Base-by-base conservation (phyloP, 1,140 invertebrate genomes). In the Periplaneta americana region DNA sequence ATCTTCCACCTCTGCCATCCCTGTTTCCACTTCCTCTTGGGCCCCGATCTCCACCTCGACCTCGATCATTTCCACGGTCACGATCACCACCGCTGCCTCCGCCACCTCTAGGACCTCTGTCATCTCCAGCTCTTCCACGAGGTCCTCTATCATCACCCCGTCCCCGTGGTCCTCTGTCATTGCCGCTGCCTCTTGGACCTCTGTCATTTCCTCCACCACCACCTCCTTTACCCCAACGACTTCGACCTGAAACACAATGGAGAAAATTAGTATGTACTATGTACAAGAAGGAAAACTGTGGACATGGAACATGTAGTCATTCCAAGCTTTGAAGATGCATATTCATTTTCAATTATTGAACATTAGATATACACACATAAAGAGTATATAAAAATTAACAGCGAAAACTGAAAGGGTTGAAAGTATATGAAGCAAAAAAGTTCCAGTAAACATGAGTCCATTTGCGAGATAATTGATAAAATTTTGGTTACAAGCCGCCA, bases 221-320 rank as follows among this genome's bases (percentile, higher is more conserved):
- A 3, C 74, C 35, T 17, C 80, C 76, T 36, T 48, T 76, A 5
- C 75, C 76, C 80, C 80, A 81, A 17, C 80, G 80, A 77, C 57
- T 77, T 17, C 80, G 74, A 78, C 75, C 80, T 81, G 75, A 4
- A 75, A 81, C 31, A 33, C 0, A 22, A 32, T 33, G 2, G 74
- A 80, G 28, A 32, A 75, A 36, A 37, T 39, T 2, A 39, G 13
- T 31, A 28, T 31, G 15, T n/a, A n/a, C n/a, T n/a, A n/a, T n/a
- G n/a, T n/a, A n/a, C n/a, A n/a, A n/a, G n/a, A n/a, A n/a, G n/a
- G n/a, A n/a, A n/a, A n/a, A n/a, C n/a, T n/a, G n/a, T n/a, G n/a
- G n/a, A n/a, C n/a, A n/a, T n/a, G n/a, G n/a, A n/a, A n/a, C n/a
- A n/a, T n/a, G n/a, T n/a, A n/a, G n/a, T n/a, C n/a, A n/a, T n/a